Percentiles rank a stretch among this genome's conserved stretches.
Evolutionary conservation across 2,797 vertebrate genomes (phyloP).

Genomic region (Atherinosoma microstoma): DNA sequence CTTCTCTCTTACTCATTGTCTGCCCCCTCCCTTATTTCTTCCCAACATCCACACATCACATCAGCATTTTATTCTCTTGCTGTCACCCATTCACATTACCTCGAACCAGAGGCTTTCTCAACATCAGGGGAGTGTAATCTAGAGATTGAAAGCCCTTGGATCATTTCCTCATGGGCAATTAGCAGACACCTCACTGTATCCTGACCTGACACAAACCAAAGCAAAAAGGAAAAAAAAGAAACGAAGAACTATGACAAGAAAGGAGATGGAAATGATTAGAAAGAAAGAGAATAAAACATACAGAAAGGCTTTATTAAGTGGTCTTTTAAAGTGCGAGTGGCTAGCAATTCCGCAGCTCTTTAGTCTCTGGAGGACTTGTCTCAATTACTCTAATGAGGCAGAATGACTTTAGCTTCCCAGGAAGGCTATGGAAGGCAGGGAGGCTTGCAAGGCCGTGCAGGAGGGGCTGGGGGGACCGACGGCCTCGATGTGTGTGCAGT

Average conservation of each 20-base stretch:
- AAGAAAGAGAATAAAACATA: constrained; percentile 61
- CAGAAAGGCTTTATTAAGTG: constrained; percentile 74
- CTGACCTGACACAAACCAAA: constrained; percentile 38
- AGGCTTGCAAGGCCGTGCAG: constrained; percentile 53
- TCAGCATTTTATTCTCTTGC: constrained; percentile 76
- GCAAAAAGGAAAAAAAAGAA: constrained; percentile 20
- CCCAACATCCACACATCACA: constrained; percentile 72
- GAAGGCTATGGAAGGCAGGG: constrained; percentile 51
- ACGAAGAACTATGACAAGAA: constrained; percentile 40
- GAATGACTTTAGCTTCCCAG: constrained; percentile 68
- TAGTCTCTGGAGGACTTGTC: constrained; percentile 76
- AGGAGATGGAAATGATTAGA: constrained; percentile 42
- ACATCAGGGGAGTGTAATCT: constrained; percentile 34
- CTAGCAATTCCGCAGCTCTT: constrained; percentile 75
- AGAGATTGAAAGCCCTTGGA: constrained; percentile 41
- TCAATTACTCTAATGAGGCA: constrained; percentile 83
- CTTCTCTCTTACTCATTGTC: constrained; percentile 72
- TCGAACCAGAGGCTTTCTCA: constrained; percentile 44
- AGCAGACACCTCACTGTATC: constrained; percentile 47
- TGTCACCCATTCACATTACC: constrained; percentile 69
- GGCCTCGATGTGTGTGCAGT: constrained; percentile 22
- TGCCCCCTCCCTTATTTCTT: constrained; percentile 40
- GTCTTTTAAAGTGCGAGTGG: constrained; percentile 74
- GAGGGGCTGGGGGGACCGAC: constrained; percentile 27
- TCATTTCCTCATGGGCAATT: constrained; percentile 63